Evolutionary conservation across 1,140 invertebrate species (phyloP), one percentile per base, ranked within the genome.

Genomic region (Schlechtendalia chinensis): DNA sequence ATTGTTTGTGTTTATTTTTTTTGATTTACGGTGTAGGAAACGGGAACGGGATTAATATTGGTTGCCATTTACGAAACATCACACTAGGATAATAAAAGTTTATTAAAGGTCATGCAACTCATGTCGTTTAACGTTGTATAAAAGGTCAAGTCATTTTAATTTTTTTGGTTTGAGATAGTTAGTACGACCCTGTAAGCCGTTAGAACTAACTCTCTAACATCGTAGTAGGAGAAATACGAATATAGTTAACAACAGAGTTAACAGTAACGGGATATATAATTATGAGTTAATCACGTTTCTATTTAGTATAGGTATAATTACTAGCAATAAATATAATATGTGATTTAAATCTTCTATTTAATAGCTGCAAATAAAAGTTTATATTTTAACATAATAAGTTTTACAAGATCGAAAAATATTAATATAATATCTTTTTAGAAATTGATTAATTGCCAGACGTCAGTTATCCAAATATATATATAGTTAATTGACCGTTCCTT

Each of bases 121-220:
- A 29, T 50, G 39, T 17, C 39, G 24, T 29, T 19, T 53, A 53
- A 54, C 19, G 50, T 17, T 53, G 27, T 72, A 11, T 5, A 72
- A 72, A 72, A 72, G 69, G 69, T 72, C 69, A 54, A 54, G 29
- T 6, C 4, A 27, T 54, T 54, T 71, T 71, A 47, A 2, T 24
- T 24, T 67, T 6, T 39, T 39, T 65, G 32, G n/a, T 11, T n/a
- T 29, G 4, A 32, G 29, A 19, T 47, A 14, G n/a, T 69, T 69
- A n/a, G n/a, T n/a, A n/a, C 5, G 24, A 50, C n/a, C 14, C 1
- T 69, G 65, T 50, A 50, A 58, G 39, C 14, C 5, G 22, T 47
- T 27, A 47, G 6, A 50, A 50, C n/a, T n/a, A n/a, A 1, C 45
- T 69, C 45, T 69, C 0, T 45, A 67, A 65, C 19, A 19, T 39